phyloP scores from a whole-genome alignment of 2,113 vertebrate species.

The Sakesphorus luctuosus region DNA sequence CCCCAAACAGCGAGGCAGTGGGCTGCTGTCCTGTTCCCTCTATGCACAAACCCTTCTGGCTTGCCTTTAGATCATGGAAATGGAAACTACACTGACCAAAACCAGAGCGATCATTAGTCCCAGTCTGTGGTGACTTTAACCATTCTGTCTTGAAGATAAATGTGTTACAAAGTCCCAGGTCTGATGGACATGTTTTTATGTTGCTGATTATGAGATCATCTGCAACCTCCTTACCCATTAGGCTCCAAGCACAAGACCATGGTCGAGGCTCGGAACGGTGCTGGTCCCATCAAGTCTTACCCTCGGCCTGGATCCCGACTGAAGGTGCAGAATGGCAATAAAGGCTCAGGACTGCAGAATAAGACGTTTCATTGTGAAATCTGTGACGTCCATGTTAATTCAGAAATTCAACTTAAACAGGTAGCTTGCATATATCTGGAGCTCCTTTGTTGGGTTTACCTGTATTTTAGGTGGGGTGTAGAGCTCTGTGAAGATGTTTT shows the following conservation, averaged over 20 bases:
- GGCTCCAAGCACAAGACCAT: conserved; percentile 98
- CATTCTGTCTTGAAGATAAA: not conserved
- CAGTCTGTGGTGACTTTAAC: not conserved
- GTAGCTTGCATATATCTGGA: conserved; percentile 63
- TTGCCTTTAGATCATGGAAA: not conserved
- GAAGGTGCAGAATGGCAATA: conserved; percentile 83
- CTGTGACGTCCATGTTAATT: conserved; percentile 97
- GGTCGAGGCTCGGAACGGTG: conserved; percentile 94
- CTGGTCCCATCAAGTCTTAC: conserved; percentile 95
- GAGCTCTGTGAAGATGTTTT: not conserved
- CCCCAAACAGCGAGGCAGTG: not conserved
- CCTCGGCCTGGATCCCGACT: conserved; percentile 90
- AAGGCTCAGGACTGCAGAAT: conserved; percentile 95
- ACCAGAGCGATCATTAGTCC: not conserved
- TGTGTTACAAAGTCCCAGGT: not conserved
- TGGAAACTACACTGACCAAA: not conserved
- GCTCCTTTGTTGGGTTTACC: not conserved
- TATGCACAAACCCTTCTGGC: not conserved
- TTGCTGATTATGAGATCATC: not conserved
- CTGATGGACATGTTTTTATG: not conserved
- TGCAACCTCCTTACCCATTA: conserved; percentile 38
- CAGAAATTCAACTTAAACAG: conserved; percentile 98
- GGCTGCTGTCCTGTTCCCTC: not conserved
- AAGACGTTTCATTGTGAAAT: conserved; percentile 99
- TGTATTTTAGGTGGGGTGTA: not conserved